Percentiles rank a stretch among this genome's conserved stretches.
Conservation (phyloP, 1,140 invertebrate species). For the Meloidogyne chitwoodi region DNA sequence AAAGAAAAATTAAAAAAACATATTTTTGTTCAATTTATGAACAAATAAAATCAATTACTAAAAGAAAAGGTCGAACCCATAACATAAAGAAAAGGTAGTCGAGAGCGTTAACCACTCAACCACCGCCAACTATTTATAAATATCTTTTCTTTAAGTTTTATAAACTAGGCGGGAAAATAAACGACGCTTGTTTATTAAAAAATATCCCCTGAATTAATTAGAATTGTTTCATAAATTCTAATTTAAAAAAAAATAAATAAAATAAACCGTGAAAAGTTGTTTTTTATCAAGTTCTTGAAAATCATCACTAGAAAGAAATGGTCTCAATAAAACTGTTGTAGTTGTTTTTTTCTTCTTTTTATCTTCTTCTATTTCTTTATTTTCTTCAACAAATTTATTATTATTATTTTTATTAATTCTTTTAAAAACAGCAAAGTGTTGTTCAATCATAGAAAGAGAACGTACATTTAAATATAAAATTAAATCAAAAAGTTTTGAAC, state of each 20-base stretch:
- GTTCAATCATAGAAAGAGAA: constrained; percentile 48
- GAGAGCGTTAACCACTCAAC: too few species aligned
- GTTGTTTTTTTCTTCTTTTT: constrained; percentile 37
- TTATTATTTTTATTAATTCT: neutral
- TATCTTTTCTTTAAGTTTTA: too few species aligned
- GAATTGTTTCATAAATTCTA: neutral
- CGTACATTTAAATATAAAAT: constrained; percentile 47
- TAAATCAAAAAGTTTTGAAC: constrained; percentile 44
- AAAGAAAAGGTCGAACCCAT: too few species aligned
- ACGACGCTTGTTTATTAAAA: too few species aligned
- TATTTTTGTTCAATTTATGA: too few species aligned
- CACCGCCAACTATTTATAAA: too few species aligned
- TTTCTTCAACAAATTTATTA: neutral
- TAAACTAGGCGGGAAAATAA: too few species aligned
- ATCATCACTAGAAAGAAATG: constrained; percentile 39
- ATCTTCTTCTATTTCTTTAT: neutral
- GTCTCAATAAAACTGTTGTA: constrained; percentile 53
- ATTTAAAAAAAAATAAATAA: constrained; percentile 3
- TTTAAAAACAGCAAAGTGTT: constrained; percentile 49
- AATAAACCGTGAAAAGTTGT: constrained; percentile 32
- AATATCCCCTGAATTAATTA: too few species aligned
- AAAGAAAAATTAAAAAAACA: neutral
- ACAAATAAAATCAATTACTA: too few species aligned
- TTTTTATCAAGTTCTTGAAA: constrained; percentile 31
- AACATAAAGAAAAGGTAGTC: too few species aligned